phyloP scores from a whole-genome alignment of 2,797 vertebrate genomes.

The Otus scops region DNA sequence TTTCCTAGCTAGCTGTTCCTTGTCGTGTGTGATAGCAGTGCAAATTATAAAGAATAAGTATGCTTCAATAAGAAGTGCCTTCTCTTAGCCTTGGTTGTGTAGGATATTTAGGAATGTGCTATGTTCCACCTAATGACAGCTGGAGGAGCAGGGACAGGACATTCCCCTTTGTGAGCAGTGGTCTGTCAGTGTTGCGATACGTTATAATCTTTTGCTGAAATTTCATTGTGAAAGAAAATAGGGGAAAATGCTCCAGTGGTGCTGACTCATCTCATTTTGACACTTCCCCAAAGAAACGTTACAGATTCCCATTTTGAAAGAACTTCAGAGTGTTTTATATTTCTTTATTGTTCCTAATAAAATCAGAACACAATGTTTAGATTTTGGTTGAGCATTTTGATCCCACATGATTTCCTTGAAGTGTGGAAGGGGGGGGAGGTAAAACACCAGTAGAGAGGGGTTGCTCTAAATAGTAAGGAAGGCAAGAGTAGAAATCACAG shows the following conservation, averaged over 20 bases:
- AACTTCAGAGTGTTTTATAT: background rate
- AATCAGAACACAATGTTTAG: conserved; percentile 10
- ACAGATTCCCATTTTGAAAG: background rate
- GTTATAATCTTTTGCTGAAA: background rate
- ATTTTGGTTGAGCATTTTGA: background rate
- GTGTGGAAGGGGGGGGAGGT: background rate
- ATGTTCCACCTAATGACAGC: background rate
- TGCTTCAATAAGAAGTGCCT: background rate
- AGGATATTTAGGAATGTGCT: background rate
- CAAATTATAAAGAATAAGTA: background rate
- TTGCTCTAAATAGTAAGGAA: background rate
- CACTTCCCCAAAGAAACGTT: background rate
- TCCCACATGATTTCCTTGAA: background rate
- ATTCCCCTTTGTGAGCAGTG: background rate
- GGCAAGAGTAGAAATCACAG: background rate
- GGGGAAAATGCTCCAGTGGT: background rate
- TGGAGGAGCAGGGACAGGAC: background rate
- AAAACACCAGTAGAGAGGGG: accelerated
- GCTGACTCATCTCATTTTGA: conserved; percentile 15
- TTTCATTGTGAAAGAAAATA: background rate
- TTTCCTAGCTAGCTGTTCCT: background rate
- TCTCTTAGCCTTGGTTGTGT: background rate
- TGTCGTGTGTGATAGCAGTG: background rate
- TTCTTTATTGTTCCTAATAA: conserved; percentile 9
- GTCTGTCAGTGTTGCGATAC: background rate